Evolutionary conservation across 2,113 vertebrate genomes (phyloP).

Genomic region (Xiphophorus hellerii): DNA sequence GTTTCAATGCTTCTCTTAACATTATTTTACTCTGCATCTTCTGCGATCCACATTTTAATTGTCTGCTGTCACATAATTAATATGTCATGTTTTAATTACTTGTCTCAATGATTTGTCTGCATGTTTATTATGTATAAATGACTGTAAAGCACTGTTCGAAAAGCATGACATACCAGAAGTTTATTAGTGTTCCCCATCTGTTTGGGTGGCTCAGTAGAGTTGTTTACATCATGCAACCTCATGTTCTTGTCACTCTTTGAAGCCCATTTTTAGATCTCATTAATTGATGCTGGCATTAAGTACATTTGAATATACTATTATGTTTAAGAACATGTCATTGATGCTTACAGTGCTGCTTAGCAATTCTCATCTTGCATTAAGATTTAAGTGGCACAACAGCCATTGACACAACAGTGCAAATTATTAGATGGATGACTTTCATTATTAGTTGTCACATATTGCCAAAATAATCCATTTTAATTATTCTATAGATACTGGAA

Average conservation of each 20-base stretch:
- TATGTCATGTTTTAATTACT: slow-evolving; percentile 29
- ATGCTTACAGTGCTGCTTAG: slow-evolving; percentile 1
- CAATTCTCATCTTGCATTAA: not conserved
- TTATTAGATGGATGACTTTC: slow-evolving; percentile 14
- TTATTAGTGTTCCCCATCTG: slow-evolving; percentile 61
- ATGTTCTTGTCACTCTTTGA: slow-evolving; percentile 43
- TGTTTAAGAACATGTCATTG: slow-evolving; percentile 10
- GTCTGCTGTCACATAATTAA: slow-evolving; percentile 35
- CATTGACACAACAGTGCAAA: not conserved
- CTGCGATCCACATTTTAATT: slow-evolving; percentile 4
- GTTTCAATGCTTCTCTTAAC: not conserved
- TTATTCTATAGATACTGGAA: not conserved
- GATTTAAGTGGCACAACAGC: not conserved
- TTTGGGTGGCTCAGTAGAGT: slow-evolving; percentile 25
- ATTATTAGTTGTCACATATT: slow-evolving; percentile 12
- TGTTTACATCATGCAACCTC: slow-evolving; percentile 44
- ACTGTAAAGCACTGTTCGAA: slow-evolving; percentile 38
- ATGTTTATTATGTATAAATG: slow-evolving; percentile 42
- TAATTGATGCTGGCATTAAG: slow-evolving; percentile 20
- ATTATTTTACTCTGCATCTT: not conserved
- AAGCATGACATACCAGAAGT: slow-evolving; percentile 42
- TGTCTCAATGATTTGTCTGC: slow-evolving; percentile 22
- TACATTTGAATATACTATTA: slow-evolving; percentile 1
- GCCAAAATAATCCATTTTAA: not conserved
- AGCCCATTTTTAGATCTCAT: slow-evolving; percentile 17